Evolutionary conservation across 1,140 invertebrate genomes (phyloP), one percentile per base, ranked within the genome.

Genomic region (Trichonephila inaurata): DNA sequence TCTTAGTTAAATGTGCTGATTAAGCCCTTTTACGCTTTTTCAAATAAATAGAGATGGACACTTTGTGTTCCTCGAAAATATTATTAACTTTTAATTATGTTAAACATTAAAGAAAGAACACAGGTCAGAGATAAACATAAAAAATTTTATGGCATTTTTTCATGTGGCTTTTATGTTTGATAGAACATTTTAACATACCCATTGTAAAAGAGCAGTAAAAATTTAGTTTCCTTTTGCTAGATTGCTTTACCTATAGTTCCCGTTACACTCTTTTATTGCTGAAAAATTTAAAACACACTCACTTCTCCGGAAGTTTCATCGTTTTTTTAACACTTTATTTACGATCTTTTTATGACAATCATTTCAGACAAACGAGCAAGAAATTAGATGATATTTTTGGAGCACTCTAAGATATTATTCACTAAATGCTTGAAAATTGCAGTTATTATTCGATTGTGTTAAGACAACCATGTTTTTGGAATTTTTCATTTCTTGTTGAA

Each of bases 11-110:
- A 77, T 77, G 72, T 77, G 72, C 24, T 77, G 72, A 77, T 77
- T 77, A 77, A 77, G 24, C 33, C 28, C 44, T 58, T 83, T 58
- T 83, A 83, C 44, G 16, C 33, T 83, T 60, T 58, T 51, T 77
- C 82, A 51, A 14, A 28, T 8, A 60, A 58, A 83, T 51, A 83
- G 10, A 83, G 51, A 77, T 40, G 28, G 51, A 83, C 24, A 83
- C 44, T 83, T 16, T 14, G 51, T 21, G 82, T 83, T n/a, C 44
- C 19, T 51, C 19, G 21, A 83, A 51, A 83, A 51, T 60, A 83
- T 83, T 40, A 83, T 58, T 83, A 83, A 83, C 44, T 83, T 83
- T 83, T 83, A 83, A 83, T 83, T 83, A 83, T 83, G 44, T 83
- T 83, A 83, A 83, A 58, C 44, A 83, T 83, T 83, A 83, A 83